Evolutionary conservation across 2,888 invertebrate species (phyloP).

Genomic region (Pachliopta kotzebuea): DNA sequence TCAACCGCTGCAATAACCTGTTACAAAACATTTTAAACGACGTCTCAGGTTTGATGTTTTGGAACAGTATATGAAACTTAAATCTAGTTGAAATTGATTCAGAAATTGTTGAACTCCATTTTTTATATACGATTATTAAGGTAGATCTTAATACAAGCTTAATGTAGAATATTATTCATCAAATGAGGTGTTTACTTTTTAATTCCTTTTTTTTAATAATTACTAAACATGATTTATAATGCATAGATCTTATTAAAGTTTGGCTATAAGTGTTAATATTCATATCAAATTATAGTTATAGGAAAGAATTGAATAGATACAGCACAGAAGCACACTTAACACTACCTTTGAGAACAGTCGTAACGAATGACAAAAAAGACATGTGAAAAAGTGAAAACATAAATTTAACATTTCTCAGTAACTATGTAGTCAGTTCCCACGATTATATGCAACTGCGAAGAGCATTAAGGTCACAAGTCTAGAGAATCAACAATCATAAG

Average conservation of each 20-base stretch:
- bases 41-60: background rate
- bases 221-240: background rate
- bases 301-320: background rate
- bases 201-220: background rate
- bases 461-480: constrained; percentile 26
- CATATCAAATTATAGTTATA: background rate
- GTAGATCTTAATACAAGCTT: background rate
- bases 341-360: background rate
- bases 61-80: background rate
- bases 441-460: constrained; percentile 24
- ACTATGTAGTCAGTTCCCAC: constrained; percentile 17
- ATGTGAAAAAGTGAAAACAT: constrained; percentile 16
- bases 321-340: background rate
- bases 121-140: background rate
- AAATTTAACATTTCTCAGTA: constrained; percentile 5
- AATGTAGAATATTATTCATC: background rate
- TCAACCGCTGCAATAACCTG: background rate
- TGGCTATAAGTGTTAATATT: background rate
- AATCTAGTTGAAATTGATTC: background rate
- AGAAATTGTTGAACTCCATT: background rate
- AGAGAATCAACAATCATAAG: constrained; percentile 6
- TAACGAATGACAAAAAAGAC: background rate
- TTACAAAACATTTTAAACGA: background rate
- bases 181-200: too few relatives aligned
- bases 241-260: background rate